phyloP scores from a whole-genome alignment of 2,797 vertebrate genomes.

The Scolopax rusticola region DNA sequence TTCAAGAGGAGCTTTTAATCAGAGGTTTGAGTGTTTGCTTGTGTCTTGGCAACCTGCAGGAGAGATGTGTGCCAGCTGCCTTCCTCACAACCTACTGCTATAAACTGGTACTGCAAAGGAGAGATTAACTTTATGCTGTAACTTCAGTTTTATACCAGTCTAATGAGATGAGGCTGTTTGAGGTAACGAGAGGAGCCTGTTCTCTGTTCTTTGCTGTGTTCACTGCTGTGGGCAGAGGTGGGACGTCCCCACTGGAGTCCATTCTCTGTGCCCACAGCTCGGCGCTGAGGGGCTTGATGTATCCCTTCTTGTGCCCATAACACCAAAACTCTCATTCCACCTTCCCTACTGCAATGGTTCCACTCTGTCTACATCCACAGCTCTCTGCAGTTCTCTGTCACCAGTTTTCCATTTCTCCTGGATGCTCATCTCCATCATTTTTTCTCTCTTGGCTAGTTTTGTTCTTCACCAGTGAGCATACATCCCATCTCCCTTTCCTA shows the following conservation, averaged over 20 bases:
- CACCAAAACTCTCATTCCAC: not conserved
- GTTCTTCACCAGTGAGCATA: not conserved
- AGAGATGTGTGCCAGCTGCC: not conserved
- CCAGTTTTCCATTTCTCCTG: not conserved
- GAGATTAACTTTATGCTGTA: not conserved
- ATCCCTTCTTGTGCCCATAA: not conserved
- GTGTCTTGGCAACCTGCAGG: not conserved
- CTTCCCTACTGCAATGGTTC: not conserved
- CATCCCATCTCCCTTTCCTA: not conserved
- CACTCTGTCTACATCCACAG: not conserved
- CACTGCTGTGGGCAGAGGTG: not conserved
- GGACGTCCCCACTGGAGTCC: not conserved
- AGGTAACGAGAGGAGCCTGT: not conserved
- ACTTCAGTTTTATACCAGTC: not conserved
- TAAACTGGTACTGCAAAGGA: not conserved
- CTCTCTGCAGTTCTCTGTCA: not conserved
- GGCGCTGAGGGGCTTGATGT: accelerated
- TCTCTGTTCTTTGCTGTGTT: accelerated
- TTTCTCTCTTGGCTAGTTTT: not conserved
- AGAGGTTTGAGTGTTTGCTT: not conserved
- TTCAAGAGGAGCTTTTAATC: not conserved
- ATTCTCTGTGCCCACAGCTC: not conserved
- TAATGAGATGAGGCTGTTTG: not conserved
- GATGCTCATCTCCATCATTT: not conserved
- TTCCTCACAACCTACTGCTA: not conserved